Evolutionary conservation across 2,113 vertebrate species (phyloP).

Genomic region (Cryptomyrus ogoouensis): DNA sequence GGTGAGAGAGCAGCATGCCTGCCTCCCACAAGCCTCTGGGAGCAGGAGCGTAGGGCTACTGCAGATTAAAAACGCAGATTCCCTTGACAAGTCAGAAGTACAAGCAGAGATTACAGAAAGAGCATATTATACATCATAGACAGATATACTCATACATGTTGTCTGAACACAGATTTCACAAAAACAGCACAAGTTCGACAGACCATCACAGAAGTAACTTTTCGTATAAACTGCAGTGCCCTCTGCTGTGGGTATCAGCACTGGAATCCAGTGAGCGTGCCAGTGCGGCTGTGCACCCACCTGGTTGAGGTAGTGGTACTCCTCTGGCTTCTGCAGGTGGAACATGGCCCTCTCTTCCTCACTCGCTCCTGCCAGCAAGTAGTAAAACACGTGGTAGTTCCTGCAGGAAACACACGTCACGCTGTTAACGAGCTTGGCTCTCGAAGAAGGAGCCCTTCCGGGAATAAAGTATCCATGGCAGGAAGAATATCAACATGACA

Average conservation of each 20-base stretch:
- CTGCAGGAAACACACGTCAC: conserved; percentile 49
- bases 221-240: background rate
- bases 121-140: background rate
- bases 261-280: background rate
- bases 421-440: background rate
- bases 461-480: background rate
- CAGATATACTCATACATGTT: background rate
- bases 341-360: conserved; percentile 87
- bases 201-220: background rate
- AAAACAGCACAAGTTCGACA: background rate
- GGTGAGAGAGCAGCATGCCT: conserved; percentile 24
- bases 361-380: conserved; percentile 92
- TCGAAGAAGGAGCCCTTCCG: background rate
- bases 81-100: background rate
- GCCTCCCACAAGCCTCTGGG: conserved; percentile 1
- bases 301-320: conserved; percentile 97
- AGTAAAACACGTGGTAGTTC: conserved; percentile 99
- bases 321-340: conserved; percentile 89
- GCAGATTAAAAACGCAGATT: conserved; percentile 4
- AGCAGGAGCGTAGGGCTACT: background rate
- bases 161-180: background rate
- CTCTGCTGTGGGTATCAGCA: background rate
- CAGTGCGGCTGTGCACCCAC: conserved; percentile 52
- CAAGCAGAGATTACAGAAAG: background rate
- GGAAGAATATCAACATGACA: background rate